phyloP scores from a whole-genome alignment of 2,888 invertebrate species.

The Pollenia amentaria region DNA sequence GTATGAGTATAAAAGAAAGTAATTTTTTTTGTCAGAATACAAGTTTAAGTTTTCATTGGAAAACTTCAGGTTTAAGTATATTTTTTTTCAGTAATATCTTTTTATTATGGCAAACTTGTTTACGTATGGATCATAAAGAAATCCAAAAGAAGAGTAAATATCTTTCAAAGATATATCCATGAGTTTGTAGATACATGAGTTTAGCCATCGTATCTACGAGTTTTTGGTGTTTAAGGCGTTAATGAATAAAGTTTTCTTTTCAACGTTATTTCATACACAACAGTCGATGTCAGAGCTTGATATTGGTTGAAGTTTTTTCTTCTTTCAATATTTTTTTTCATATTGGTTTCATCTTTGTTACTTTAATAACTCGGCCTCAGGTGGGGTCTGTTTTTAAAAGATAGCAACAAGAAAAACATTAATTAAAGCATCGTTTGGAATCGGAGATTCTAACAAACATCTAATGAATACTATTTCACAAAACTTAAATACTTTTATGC shows the following conservation, averaged over 20 bases:
- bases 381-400: constrained; percentile 32
- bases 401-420: neutral
- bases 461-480: neutral
- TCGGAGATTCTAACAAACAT: neutral
- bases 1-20: constrained; percentile 35
- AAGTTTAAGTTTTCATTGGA: constrained; percentile 59
- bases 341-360: constrained; percentile 2
- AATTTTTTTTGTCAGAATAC: constrained; percentile 40
- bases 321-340: neutral
- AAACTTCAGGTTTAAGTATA: constrained; percentile 53
- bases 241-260: constrained; percentile 47
- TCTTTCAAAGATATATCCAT: neutral
- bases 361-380: constrained; percentile 16
- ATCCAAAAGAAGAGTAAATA: constrained; percentile 3
- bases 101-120: constrained; percentile 27
- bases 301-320: constrained; percentile 6
- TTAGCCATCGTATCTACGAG: neutral
- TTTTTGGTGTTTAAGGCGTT: constrained; percentile 42
- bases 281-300: constrained; percentile 39
- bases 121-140: constrained; percentile 8
- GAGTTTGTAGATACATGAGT: neutral
- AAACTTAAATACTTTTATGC: constrained; percentile 1
- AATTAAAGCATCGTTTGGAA: neutral
- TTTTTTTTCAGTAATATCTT: neutral
- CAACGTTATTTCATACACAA: constrained; percentile 7